phyloP scores from a whole-genome alignment of 1,140 invertebrate species.

The Apis laboriosa region DNA sequence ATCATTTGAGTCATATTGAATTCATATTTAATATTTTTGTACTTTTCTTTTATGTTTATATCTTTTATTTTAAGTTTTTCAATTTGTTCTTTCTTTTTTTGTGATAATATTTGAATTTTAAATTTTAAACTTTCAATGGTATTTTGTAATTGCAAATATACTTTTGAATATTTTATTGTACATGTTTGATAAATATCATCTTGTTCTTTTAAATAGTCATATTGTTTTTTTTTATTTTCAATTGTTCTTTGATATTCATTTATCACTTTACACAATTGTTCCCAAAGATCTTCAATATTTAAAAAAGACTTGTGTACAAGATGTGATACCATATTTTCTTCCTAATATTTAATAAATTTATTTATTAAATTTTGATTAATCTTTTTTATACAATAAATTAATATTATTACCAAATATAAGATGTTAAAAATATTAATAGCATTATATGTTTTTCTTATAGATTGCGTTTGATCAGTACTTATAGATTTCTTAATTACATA shows the following conservation, averaged over 20 bases:
- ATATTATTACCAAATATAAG: slow-evolving; percentile 69
- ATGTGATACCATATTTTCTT: slow-evolving; percentile 63
- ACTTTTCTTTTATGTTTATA: slow-evolving; percentile 56
- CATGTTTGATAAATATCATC: slow-evolving; percentile 69
- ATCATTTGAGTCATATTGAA: slow-evolving; percentile 62
- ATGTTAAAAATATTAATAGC: slow-evolving; percentile 70
- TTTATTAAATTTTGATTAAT: neutral
- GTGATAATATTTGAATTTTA: slow-evolving; percentile 54
- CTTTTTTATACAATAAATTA: neutral
- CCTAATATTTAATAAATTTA: slow-evolving; percentile 62
- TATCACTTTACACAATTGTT: slow-evolving; percentile 65
- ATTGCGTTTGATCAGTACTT: slow-evolving; percentile 62
- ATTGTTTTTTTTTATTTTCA: slow-evolving; percentile 74
- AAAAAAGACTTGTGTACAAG: slow-evolving; percentile 55
- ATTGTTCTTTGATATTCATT: slow-evolving; percentile 70
- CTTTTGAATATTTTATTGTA: slow-evolving; percentile 65
- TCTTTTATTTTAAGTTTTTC: slow-evolving; percentile 63
- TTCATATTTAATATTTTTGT: slow-evolving; percentile 66
- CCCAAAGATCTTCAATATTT: slow-evolving; percentile 69
- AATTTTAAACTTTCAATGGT: slow-evolving; percentile 68
- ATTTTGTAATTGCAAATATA: slow-evolving; percentile 63
- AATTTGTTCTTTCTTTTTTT: slow-evolving; percentile 63
- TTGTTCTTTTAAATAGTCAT: slow-evolving; percentile 75
- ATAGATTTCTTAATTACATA: slow-evolving; percentile 65
- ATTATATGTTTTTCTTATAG: slow-evolving; percentile 67